Evolutionary conservation across 1,140 invertebrate genomes (phyloP), one percentile per base, ranked within the genome.

Genomic region (Musca domestica): DNA sequence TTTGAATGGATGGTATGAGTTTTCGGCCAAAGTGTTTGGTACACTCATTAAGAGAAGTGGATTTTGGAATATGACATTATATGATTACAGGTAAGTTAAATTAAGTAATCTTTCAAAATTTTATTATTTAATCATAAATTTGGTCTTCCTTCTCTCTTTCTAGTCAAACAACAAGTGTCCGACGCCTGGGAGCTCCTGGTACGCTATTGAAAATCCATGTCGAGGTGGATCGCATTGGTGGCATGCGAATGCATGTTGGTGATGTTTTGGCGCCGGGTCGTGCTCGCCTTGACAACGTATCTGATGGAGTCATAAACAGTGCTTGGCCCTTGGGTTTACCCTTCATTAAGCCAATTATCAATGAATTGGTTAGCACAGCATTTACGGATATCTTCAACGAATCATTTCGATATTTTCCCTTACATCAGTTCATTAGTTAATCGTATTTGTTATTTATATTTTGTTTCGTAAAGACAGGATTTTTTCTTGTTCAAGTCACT

Each of bases 321-420:
- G 85, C 88, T 30, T 94, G 92, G 92, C 88, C 90, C 71, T 87
- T 91, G 1, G 90, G 91, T 10, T 90, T 93, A 71, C 85, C 88
- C 0, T 79, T 93, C 5, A 85, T 92, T 2, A 83, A 86, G 67
- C 88, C 90, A 6, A 76, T 92, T 17, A 91, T 94, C 72, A 92
- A 93, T 76, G 91, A 94, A 73, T 82, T 94, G 27, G 91, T 94
- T 27, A 90, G 89, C 71, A 89, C 86, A 0, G 92, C 89, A 3
- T 93, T 93, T 75, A 92, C 91, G 0, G 88, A 92, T 64, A 92
- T 93, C 68, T 92, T 92, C 77, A 90, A 88, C 64, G 85, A 87
- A 66, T 86, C 88, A 41, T 94, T 94, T 71, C 84, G 83, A 48
- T 78, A 89, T 73, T 90, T 91, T 74, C 88, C 88, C 0, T 77